Evolutionary conservation across 2,113 vertebrate genomes (phyloP).

Genomic region (Puntigrus tetrazona): DNA sequence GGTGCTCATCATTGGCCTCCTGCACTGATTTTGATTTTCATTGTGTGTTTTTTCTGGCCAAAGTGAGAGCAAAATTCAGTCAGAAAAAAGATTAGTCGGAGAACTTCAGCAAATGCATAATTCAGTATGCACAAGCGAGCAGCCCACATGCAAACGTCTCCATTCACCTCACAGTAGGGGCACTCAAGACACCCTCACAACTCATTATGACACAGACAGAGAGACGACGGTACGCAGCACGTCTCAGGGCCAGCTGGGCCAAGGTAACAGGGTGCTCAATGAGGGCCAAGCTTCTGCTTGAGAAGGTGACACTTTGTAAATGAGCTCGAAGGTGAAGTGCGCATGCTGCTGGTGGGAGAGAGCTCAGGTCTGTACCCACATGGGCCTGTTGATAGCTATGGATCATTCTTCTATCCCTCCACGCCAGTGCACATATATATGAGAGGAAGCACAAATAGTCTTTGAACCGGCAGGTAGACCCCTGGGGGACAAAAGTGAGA

Average conservation of each 20-base stretch:
- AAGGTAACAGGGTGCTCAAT: slow-evolving; percentile 29
- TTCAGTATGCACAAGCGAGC: slow-evolving; percentile 32
- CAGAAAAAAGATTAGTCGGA: not conserved
- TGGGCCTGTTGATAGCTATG: slow-evolving; percentile 30
- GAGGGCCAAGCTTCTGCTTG: slow-evolving; percentile 39
- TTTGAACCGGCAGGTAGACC: slow-evolving; percentile 46
- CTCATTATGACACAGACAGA: slow-evolving; percentile 27
- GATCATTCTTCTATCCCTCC: slow-evolving; percentile 3
- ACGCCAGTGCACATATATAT: slow-evolving; percentile 1
- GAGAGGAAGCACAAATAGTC: slow-evolving; percentile 34
- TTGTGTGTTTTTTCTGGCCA: not conserved
- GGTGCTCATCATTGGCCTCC: slow-evolving; percentile 1
- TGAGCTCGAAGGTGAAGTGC: slow-evolving; percentile 31
- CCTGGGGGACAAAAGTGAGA: slow-evolving; percentile 39
- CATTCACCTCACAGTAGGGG: slow-evolving; percentile 45
- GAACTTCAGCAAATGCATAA: slow-evolving; percentile 33
- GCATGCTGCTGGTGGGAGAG: slow-evolving; percentile 29
- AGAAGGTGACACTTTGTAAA: slow-evolving; percentile 54
- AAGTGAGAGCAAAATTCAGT: not conserved
- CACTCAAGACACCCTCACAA: slow-evolving; percentile 27
- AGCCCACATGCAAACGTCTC: slow-evolving; percentile 31
- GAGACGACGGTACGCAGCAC: not conserved
- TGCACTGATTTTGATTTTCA: slow-evolving; percentile 21
- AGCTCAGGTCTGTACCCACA: slow-evolving; percentile 1
- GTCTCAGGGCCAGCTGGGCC: not conserved